A percentile compares a stretch with the other conserved stretches of the same genome.
Evolutionary conservation across 2,113 vertebrate species (phyloP).

Genomic region (Alligator mississippiensis): DNA sequence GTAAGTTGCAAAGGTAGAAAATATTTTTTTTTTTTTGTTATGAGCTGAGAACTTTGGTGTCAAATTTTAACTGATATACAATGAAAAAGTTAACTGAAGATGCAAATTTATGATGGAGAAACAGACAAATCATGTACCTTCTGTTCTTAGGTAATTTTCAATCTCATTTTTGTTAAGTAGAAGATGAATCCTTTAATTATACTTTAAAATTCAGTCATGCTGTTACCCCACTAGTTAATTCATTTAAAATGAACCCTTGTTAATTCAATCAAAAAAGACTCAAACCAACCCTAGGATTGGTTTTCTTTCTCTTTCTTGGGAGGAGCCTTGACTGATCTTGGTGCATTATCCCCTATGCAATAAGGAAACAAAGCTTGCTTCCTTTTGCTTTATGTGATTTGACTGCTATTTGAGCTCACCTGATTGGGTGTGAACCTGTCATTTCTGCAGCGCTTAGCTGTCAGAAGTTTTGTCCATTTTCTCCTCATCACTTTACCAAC

Average conservation of each 20-base stretch:
- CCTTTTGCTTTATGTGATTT: not conserved
- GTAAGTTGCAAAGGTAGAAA: not conserved
- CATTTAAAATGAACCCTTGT: slow-evolving; percentile 66
- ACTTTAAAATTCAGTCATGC: slow-evolving; percentile 46
- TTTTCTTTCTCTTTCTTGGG: slow-evolving; percentile 27
- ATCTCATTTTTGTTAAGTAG: slow-evolving; percentile 35
- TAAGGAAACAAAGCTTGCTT: not conserved
- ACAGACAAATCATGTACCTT: not conserved
- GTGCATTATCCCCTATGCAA: not conserved
- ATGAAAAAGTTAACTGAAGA: slow-evolving; percentile 42
- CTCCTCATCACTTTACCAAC: not conserved
- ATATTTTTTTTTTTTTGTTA: not conserved
- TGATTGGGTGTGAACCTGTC: not conserved
- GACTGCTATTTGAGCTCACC: not conserved
- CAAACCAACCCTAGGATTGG: slow-evolving; percentile 52
- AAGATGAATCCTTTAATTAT: slow-evolving; percentile 60
- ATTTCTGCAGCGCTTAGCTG: not conserved
- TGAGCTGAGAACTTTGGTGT: not conserved
- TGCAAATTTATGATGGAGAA: not conserved
- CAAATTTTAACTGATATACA: not conserved
- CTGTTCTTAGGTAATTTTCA: slow-evolving; percentile 54
- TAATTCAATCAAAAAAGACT: slow-evolving; percentile 69
- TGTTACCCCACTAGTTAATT: slow-evolving; percentile 69
- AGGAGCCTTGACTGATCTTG: not conserved
- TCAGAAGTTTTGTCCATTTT: not conserved